Conservation (phyloP, 1,140 invertebrate species). For the Wasmannia auropunctata region DNA sequence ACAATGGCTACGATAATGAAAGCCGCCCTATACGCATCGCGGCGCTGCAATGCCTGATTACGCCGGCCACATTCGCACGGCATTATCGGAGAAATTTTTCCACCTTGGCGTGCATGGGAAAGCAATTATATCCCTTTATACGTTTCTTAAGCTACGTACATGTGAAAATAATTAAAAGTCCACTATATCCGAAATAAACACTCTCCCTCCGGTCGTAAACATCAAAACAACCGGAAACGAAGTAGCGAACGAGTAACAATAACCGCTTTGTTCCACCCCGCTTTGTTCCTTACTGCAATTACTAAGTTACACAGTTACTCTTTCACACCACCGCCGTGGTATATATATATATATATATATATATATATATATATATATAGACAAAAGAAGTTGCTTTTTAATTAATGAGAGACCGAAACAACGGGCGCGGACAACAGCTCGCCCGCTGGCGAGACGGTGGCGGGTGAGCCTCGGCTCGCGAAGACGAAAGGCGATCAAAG, state of each 20-base stretch:
- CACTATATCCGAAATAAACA: constrained; percentile 25
- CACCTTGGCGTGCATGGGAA: neutral
- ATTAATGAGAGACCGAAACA: constrained; percentile 48
- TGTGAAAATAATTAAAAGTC: constrained; percentile 50
- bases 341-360: no score
- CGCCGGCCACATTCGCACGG: neutral
- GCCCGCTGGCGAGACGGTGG: no score
- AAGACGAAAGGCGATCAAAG: constrained; percentile 41
- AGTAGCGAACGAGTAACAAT: constrained; percentile 49
- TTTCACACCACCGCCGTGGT: constrained; percentile 28
- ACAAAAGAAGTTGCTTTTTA: constrained; percentile 57
- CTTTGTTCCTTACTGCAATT: constrained; percentile 57
- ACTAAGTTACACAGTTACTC: constrained; percentile 53
- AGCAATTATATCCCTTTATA: neutral
- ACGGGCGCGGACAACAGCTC: neutral
- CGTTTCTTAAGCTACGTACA: neutral
- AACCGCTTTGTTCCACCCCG: constrained; percentile 38
- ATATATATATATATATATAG: no score
- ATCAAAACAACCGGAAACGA: constrained; percentile 48
- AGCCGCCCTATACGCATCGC: neutral
- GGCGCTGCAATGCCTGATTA: neutral
- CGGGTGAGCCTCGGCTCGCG: neutral
- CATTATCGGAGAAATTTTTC: neutral
- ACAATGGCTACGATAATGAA: neutral
- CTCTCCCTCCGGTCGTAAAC: constrained; percentile 14